These are phyloP conservation scores for Psylliodes chrysocephalus DNA, from an alignment of 2,888 invertebrate species.

Conservation along the genomic window DNA sequence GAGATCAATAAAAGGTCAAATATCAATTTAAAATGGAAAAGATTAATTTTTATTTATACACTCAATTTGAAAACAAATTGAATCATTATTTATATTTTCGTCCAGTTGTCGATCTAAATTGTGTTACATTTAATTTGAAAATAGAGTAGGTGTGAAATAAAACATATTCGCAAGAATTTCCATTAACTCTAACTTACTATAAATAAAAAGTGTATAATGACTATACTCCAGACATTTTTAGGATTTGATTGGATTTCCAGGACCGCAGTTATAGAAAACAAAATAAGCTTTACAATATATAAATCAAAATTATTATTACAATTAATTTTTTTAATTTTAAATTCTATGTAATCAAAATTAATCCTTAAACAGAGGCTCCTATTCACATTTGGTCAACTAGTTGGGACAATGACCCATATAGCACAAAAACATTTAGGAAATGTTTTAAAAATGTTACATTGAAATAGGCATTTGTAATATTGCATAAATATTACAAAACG, in stretches of 20 bases:
- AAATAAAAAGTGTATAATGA: background rate
- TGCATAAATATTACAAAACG: too few relatives aligned
- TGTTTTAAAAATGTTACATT: too few relatives aligned
- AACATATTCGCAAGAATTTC: slow-evolving; percentile 1
- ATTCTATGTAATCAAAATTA: too few relatives aligned
- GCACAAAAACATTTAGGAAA: too few relatives aligned
- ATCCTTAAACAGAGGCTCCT: too few relatives aligned
- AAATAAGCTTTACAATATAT: background rate
- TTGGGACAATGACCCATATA: too few relatives aligned
- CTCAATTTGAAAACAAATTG: slow-evolving; percentile 15
- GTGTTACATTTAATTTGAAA: slow-evolving; percentile 14
- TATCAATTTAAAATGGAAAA: slow-evolving; percentile 1
- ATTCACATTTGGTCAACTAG: too few relatives aligned
- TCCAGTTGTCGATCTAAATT: background rate
- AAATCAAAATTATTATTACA: too few relatives aligned
- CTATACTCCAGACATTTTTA: background rate
- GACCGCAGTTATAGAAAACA: background rate
- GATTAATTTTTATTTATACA: slow-evolving; percentile 18
- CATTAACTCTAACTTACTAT: slow-evolving; percentile 3
- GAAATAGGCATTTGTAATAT: too few relatives aligned
- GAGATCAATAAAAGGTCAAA: background rate
- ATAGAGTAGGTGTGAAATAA: slow-evolving; percentile 11
- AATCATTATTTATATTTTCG: slow-evolving; percentile 8
- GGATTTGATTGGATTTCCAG: background rate
- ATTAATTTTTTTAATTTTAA: too few relatives aligned